phyloP scores from a whole-genome alignment of 2,888 invertebrate genomes.

The Ceriagrion tenellum region DNA sequence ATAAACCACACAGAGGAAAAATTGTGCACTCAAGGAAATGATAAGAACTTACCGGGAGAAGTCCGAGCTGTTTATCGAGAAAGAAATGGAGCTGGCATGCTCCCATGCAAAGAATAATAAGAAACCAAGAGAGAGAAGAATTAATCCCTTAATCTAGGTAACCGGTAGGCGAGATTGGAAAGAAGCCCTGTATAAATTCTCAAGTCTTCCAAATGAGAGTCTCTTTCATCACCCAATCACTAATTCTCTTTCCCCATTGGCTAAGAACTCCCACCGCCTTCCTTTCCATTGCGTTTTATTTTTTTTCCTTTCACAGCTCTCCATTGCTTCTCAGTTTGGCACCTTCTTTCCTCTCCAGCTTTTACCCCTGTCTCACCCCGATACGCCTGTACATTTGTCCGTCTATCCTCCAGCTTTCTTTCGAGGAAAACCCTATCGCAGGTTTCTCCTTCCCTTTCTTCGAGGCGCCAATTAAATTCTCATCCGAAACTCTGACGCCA shows the following conservation, averaged over 20 bases:
- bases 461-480: not conserved
- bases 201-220: slow-evolving; percentile 5
- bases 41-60: not conserved
- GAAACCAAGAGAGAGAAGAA: not conserved
- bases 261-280: not conserved
- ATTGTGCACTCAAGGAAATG: too few species aligned
- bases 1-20: too few species aligned
- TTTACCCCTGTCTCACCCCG: not conserved
- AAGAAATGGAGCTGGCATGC: not conserved
- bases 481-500: not conserved
- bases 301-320: not conserved
- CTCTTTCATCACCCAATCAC: not conserved
- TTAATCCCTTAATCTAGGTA: slow-evolving; percentile 18
- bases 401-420: not conserved
- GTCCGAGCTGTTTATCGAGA: not conserved
- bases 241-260: not conserved
- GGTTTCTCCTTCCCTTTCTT: not conserved
- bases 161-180: not conserved
- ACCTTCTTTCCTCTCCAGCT: not conserved
- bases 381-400: not conserved
- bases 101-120: not conserved
- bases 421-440: not conserved
- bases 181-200: not conserved
- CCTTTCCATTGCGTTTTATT: not conserved
- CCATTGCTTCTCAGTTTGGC: not conserved